A percentile compares a stretch with the other conserved stretches of the same genome.
phyloP scores from a whole-genome alignment of 2,797 vertebrate species.

The Danio choprae region DNA sequence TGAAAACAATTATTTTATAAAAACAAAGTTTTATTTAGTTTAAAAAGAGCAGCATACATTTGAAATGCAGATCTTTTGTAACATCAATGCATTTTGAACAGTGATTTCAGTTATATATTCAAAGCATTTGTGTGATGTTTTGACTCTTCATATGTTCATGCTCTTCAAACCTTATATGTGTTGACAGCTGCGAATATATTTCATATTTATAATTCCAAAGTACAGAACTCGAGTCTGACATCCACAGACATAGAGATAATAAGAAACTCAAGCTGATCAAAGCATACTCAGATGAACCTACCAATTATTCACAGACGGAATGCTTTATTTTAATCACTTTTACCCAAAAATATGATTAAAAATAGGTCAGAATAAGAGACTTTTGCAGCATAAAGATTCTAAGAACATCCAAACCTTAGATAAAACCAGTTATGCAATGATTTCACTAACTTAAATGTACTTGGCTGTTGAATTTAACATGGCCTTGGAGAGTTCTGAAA shows the following conservation, averaged over 20 bases:
- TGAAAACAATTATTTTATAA: not conserved
- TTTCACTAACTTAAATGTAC: not conserved
- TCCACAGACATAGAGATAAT: not conserved
- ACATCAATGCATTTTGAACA: not conserved
- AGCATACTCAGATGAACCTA: not conserved
- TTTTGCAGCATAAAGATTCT: not conserved
- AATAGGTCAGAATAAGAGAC: not conserved
- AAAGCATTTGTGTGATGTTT: slow-evolving; percentile 2
- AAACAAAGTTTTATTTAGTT: no score
- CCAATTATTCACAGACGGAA: not conserved
- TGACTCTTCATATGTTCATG: not conserved
- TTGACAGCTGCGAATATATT: not conserved
- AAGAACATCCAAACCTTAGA: slow-evolving; percentile 4
- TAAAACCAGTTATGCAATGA: not conserved
- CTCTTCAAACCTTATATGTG: not conserved
- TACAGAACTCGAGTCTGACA: not conserved
- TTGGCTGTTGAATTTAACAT: not conserved
- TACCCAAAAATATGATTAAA: not conserved
- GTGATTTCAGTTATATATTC: not conserved
- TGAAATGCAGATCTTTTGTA: not conserved
- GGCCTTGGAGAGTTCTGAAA: not conserved
- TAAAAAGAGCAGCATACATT: not conserved
- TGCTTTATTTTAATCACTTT: not conserved
- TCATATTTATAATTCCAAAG: not conserved
- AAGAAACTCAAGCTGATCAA: not conserved